Evolutionary conservation across 2,888 invertebrate species (phyloP).

Genomic region (Monopis laevigella): DNA sequence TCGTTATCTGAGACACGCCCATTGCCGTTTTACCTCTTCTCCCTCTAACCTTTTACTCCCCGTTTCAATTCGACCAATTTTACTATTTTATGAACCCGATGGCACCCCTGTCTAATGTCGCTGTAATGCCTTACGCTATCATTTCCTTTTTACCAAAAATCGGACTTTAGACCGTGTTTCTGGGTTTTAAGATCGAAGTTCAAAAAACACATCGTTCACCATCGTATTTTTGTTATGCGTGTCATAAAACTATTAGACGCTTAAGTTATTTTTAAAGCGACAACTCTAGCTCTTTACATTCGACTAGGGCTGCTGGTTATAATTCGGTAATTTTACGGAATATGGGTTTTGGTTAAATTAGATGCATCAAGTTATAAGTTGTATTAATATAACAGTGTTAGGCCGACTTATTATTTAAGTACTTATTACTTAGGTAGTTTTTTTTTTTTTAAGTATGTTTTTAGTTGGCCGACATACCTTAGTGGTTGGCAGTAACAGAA

Average conservation of each 20-base stretch:
- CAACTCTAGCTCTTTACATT: constrained; percentile 24
- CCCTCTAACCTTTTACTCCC: constrained; percentile 25
- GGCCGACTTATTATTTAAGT: too few species aligned
- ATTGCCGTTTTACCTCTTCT: constrained; percentile 26
- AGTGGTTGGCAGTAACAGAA: too few species aligned
- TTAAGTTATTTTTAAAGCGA: constrained; percentile 60
- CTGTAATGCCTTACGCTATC: constrained; percentile 49
- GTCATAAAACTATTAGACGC: constrained; percentile 66
- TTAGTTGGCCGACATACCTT: too few species aligned
- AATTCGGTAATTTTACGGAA: too few species aligned
- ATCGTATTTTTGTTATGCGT: constrained; percentile 52
- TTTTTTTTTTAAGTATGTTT: too few species aligned
- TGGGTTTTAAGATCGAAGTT: not conserved
- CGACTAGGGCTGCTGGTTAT: constrained; percentile 6
- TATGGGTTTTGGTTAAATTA: too few species aligned
- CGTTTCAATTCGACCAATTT: constrained; percentile 36
- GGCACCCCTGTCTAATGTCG: constrained; percentile 54
- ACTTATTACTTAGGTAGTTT: too few species aligned
- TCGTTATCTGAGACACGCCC: constrained; percentile 54
- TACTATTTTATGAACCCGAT: constrained; percentile 47
- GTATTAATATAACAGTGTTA: too few species aligned
- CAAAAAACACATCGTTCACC: not conserved
- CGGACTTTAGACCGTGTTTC: not conserved
- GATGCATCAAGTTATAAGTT: too few species aligned
- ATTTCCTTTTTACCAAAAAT: constrained; percentile 25